Conservation (phyloP, 2,797 vertebrate genomes). For the Pangasius macronema region DNA sequence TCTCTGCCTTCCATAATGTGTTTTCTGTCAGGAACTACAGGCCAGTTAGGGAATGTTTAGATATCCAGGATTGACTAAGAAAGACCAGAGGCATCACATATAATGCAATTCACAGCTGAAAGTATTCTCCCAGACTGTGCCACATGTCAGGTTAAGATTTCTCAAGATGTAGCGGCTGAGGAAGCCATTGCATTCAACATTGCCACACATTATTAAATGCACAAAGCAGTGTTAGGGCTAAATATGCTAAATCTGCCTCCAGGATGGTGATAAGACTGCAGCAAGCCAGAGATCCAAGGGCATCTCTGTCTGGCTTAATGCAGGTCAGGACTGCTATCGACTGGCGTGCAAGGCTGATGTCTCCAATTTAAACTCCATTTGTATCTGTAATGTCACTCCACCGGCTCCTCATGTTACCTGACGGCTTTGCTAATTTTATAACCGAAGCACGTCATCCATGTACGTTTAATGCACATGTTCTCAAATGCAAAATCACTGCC, state of each 20-base stretch:
- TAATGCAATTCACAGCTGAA: conserved; percentile 18
- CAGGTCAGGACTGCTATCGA: conserved; percentile 53
- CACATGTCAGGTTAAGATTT: not conserved
- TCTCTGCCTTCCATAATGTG: conserved; percentile 81
- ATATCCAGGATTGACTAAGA: conserved; percentile 34
- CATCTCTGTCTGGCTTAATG: conserved; percentile 45
- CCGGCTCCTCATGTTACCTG: conserved; percentile 22
- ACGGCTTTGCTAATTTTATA: conserved; percentile 22
- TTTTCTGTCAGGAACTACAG: conserved; percentile 63
- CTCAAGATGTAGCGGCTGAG: not conserved
- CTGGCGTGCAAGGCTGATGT: conserved; percentile 45
- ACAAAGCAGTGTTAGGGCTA: conserved; percentile 18
- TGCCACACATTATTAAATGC: conserved; percentile 8
- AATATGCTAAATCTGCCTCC: conserved; percentile 43
- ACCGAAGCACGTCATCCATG: not conserved
- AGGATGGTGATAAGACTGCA: conserved; percentile 47
- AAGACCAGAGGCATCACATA: not conserved
- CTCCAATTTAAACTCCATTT: conserved; percentile 58
- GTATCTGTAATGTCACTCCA: conserved; percentile 45
- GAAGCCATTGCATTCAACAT: conserved; percentile 18
- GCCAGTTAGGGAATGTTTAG: conserved; percentile 51
- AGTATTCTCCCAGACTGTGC: not conserved
- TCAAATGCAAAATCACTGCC: conserved; percentile 3
- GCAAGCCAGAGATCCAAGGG: conserved; percentile 44
- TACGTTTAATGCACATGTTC: conserved; percentile 1